Conservation (phyloP, 2,113 vertebrate species). For the Elgaria multicarinata region DNA sequence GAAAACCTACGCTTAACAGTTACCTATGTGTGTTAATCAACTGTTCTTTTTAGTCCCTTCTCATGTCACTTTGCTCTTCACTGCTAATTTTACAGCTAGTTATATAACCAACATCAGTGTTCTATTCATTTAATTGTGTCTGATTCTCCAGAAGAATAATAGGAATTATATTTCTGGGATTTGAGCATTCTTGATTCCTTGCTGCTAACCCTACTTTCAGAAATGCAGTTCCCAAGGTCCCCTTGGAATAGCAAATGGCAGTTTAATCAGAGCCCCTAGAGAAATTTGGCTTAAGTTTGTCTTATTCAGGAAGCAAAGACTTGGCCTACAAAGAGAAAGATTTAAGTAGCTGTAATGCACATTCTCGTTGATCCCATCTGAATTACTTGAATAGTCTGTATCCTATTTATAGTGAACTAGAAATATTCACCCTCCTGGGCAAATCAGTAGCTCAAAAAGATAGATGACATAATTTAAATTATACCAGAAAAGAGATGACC, state of each 20-base stretch:
- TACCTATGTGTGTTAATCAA: background rate
- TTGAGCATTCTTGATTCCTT: background rate
- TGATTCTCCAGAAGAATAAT: background rate
- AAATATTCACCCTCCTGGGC: background rate
- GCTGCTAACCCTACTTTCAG: background rate
- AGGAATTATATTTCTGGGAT: background rate
- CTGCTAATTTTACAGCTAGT: background rate
- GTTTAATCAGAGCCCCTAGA: background rate
- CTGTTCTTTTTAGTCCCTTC: background rate
- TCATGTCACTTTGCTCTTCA: background rate
- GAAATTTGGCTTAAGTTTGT: background rate
- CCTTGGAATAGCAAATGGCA: background rate
- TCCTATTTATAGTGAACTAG: background rate
- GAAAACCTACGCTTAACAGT: background rate
- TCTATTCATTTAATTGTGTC: background rate
- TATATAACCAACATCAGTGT: background rate
- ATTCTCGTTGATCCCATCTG: background rate
- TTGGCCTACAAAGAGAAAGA: background rate
- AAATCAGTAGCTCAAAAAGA: background rate
- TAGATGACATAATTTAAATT: background rate
- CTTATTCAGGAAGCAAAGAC: background rate
- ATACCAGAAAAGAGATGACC: background rate
- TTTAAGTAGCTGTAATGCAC: background rate
- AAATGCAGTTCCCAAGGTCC: background rate
- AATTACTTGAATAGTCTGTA: background rate